Conservation (phyloP, 2,888 invertebrate species). For the Cryptocheilus praepositus region DNA sequence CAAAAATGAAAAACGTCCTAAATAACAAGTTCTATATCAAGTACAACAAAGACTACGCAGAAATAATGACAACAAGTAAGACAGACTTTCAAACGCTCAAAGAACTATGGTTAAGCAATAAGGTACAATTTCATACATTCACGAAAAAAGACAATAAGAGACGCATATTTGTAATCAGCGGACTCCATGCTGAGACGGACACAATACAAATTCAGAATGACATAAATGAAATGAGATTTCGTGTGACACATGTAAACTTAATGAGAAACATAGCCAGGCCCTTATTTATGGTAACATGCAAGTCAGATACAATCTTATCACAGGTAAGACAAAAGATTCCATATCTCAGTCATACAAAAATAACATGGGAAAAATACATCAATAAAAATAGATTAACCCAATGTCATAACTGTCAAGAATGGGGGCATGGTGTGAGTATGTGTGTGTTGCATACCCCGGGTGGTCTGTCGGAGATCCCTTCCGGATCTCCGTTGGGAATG, state of each 20-base stretch:
- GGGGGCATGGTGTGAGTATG: too few species aligned
- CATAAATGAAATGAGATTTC: slow-evolving; percentile 19
- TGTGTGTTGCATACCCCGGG: too few species aligned
- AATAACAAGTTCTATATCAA: too few species aligned
- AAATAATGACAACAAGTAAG: neutral
- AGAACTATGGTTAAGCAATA: neutral
- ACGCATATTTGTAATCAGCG: slow-evolving; percentile 5
- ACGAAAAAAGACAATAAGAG: slow-evolving; percentile 5
- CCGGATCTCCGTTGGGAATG: too few species aligned
- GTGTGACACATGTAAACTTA: slow-evolving; percentile 21
- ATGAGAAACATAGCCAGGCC: slow-evolving; percentile 46
- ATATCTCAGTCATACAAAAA: neutral
- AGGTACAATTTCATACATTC: slow-evolving; percentile 11
- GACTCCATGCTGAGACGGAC: neutral
- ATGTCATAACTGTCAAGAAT: slow-evolving; percentile 57
- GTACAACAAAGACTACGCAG: too few species aligned
- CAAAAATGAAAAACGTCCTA: too few species aligned
- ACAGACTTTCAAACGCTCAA: neutral
- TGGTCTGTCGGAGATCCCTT: too few species aligned
- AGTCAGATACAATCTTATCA: slow-evolving; percentile 24
- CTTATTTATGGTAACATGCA: slow-evolving; percentile 40
- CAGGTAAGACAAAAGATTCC: slow-evolving; percentile 31
- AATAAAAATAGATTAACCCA: slow-evolving; percentile 51
- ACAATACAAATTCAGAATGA: neutral
- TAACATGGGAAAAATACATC: slow-evolving; percentile 45